Percentiles rank a stretch among this genome's conserved stretches.
Evolutionary conservation across 2,797 vertebrate genomes (phyloP).

Genomic region (Prunella strophiata): DNA sequence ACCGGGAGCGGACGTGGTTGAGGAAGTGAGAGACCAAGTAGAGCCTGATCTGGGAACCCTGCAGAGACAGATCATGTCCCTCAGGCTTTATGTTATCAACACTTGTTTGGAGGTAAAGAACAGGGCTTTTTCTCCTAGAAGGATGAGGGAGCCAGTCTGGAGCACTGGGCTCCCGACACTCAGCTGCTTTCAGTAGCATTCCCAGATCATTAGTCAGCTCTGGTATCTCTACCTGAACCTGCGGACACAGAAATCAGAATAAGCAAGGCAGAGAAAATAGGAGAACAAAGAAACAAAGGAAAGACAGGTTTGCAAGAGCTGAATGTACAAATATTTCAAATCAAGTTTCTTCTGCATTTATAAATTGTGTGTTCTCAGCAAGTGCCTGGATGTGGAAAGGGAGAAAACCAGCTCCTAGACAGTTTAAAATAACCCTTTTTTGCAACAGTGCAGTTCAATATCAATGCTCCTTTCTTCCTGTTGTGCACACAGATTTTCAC

Average conservation of each 20-base stretch:
- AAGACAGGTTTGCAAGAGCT: not conserved
- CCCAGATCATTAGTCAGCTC: not conserved
- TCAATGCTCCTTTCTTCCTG: not conserved
- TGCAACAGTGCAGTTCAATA: not conserved
- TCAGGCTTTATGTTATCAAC: constrained; percentile 58
- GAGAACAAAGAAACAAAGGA: not conserved
- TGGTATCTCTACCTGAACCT: not conserved
- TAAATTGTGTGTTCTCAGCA: not conserved
- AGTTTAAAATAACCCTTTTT: not conserved
- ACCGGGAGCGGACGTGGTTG: constrained; percentile 54
- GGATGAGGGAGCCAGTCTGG: not conserved
- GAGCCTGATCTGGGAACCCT: constrained; percentile 53
- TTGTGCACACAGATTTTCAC: not conserved
- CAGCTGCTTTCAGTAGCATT: not conserved
- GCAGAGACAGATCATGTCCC: constrained; percentile 43
- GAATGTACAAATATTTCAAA: not conserved
- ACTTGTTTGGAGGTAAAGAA: constrained; percentile 45
- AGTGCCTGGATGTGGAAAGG: not conserved
- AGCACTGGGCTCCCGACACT: not conserved
- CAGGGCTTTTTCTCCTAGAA: not conserved
- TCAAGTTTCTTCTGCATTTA: not conserved
- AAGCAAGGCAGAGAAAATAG: not conserved
- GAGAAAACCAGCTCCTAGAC: not conserved
- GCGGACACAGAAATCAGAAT: not conserved
- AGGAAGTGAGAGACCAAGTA: constrained; percentile 67